Base-by-base conservation (phyloP, 2,888 invertebrate species). In the Habroteleia sp. region DNA sequence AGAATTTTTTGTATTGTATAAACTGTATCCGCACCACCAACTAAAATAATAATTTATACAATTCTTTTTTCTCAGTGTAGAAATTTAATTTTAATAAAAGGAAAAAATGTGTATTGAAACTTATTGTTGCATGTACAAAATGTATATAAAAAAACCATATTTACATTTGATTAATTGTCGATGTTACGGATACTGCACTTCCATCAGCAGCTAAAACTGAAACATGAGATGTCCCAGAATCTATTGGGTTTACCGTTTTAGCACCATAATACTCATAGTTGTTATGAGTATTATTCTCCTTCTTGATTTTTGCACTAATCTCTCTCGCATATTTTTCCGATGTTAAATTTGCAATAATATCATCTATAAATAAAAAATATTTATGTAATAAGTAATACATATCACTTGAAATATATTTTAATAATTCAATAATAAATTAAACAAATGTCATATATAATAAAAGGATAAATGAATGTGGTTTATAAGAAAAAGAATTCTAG, bases 151-250 rank as follows among this genome's bases (percentile, higher is more conserved):
- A 31, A 31, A 46, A 31, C 20, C 2, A 17, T 35, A 16, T 91
- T 90, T 88, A 93, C 93, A 93, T 92, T 80, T 88, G 91, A 89
- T 97, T 97, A n/a, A 97, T 91, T 0, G 98, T 96, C 79, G 96
- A 96, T 0, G 98, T 98, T 0, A 95, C 93, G 0, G 97, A 94
- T 0, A 98, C 96, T 0, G 97, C 98, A 85, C 97, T 96, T 0
- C 98, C 97, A 84, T 96, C 94, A 1, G 92, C 91, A 0, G 93
- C 95, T 13, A 98, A 87, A 33, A 97, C 93, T 0, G 96, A 95
- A 20, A 97, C 91, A 84, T 99, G 98, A 0, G 97, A 94, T 0
- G 99, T 99, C 25, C 98, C 97, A 35, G 92, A 91, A 82, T 94
- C 93, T 0, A 90, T 90, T 0, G 83, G 83, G 1, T 80, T 82